A percentile compares a stretch with the other conserved stretches of the same genome.
These are phyloP conservation scores for Drosophila lini DNA, from an alignment of 1,140 invertebrate genomes.

Conservation along the genomic window DNA sequence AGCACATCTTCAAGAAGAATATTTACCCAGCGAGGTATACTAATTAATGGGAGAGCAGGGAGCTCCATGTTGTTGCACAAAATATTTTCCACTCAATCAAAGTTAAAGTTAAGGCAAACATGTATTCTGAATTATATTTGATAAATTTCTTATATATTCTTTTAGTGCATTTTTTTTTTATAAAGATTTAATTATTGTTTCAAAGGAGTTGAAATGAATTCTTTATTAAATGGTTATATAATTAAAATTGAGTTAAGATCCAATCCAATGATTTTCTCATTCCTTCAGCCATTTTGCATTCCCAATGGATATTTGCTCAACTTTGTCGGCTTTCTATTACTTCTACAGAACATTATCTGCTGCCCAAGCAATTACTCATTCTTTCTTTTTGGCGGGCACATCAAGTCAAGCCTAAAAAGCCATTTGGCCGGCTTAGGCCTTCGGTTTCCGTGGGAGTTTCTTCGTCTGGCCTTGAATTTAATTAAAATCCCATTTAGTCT, in stretches of 20 bases:
- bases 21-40: conserved; percentile 7
- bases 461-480: conserved; percentile 71
- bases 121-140: background rate
- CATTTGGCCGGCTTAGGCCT: conserved; percentile 24
- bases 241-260: conserved; percentile 1
- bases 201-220: background rate
- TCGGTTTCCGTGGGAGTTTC: conserved; percentile 27
- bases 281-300: background rate
- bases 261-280: background rate
- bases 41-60: conserved; percentile 14
- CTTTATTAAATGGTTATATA: background rate
- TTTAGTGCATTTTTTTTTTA: too few relatives aligned
- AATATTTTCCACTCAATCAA: conserved; percentile 2
- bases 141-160: too few relatives aligned
- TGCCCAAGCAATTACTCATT: conserved; percentile 46
- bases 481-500: conserved; percentile 71
- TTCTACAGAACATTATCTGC: conserved; percentile 25
- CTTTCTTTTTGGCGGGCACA: conserved; percentile 24
- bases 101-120: background rate
- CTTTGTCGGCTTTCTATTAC: background rate
- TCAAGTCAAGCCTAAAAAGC: conserved; percentile 49
- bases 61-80: background rate
- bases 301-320: background rate
- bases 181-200: background rate
- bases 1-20: conserved; percentile 14